phyloP scores from a whole-genome alignment of 2,113 vertebrate species.

The Lutjanus erythropterus region DNA sequence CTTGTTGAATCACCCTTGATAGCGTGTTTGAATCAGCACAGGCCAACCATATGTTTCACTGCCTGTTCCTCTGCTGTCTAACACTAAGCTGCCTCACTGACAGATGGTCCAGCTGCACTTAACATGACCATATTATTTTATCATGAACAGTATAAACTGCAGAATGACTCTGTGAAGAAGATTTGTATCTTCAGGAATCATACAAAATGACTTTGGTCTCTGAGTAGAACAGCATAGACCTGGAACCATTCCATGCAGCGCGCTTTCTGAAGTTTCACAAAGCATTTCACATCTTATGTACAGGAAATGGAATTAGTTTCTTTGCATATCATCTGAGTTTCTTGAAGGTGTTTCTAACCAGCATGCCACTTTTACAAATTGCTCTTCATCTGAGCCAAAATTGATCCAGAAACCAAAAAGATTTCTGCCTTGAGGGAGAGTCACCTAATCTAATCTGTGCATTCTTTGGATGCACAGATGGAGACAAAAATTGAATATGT shows the following conservation, averaged over 20 bases:
- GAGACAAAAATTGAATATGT: background rate
- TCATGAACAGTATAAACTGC: slow-evolving; percentile 19
- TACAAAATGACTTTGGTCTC: background rate
- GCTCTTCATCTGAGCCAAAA: slow-evolving; percentile 5
- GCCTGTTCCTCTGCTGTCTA: slow-evolving; percentile 29
- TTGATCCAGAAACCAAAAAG: slow-evolving; percentile 19
- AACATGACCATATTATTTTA: slow-evolving; percentile 46
- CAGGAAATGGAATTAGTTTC: background rate
- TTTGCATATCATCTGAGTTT: background rate
- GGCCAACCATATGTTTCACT: slow-evolving; percentile 40
- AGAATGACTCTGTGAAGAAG: slow-evolving; percentile 8
- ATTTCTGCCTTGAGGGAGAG: background rate
- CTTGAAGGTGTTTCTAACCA: background rate
- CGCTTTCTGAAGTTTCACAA: background rate
- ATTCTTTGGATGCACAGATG: slow-evolving; percentile 19
- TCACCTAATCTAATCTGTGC: slow-evolving; percentile 19
- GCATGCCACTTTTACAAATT: background rate
- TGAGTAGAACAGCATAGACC: background rate
- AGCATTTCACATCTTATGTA: background rate
- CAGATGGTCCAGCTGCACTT: slow-evolving; percentile 63
- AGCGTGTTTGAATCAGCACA: slow-evolving; percentile 40
- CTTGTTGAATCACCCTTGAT: slow-evolving; percentile 15
- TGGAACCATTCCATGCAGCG: background rate
- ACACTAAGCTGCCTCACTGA: slow-evolving; percentile 47
- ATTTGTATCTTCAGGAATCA: slow-evolving; percentile 15